A percentile compares a stretch with the other conserved stretches of the same genome.
phyloP scores from a whole-genome alignment of 2,113 vertebrate genomes.

The Melanostigma gelatinosum region DNA sequence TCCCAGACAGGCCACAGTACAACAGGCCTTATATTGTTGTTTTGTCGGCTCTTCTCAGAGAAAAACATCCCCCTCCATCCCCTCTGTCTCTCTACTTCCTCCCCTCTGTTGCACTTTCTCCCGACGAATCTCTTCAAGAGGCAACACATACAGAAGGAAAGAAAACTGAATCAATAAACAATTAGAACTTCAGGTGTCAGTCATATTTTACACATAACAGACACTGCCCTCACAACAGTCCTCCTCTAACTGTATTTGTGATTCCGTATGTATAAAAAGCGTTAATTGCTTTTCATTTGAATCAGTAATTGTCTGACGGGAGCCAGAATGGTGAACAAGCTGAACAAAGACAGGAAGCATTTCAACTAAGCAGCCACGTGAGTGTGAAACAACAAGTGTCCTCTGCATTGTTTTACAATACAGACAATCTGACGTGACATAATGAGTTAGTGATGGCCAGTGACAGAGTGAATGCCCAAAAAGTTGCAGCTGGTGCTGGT shows the following conservation, averaged over 20 bases:
- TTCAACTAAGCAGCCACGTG: not conserved
- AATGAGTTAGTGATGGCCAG: not conserved
- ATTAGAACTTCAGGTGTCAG: not conserved
- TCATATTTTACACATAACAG: not conserved
- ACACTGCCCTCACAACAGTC: not conserved
- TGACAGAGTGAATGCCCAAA: not conserved
- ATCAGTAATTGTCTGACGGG: not conserved
- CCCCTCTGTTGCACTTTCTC: slow-evolving; percentile 33
- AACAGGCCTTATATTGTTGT: slow-evolving; percentile 67
- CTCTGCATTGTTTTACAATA: not conserved
- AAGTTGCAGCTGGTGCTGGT: too few species aligned
- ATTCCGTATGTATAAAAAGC: not conserved
- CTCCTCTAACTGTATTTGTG: not conserved
- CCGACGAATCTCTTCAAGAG: slow-evolving; percentile 39
- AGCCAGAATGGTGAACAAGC: not conserved
- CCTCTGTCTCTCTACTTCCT: not conserved
- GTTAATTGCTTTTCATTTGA: not conserved
- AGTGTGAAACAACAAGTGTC: not conserved
- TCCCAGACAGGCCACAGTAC: slow-evolving; percentile 35
- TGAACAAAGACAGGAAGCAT: not conserved
- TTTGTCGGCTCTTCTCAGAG: slow-evolving; percentile 28
- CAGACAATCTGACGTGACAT: not conserved
- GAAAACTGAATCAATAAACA: not conserved
- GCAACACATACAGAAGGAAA: not conserved
- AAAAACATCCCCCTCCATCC: not conserved